Conservation (phyloP, 2,888 invertebrate species). For the Leucophenga montana region DNA sequence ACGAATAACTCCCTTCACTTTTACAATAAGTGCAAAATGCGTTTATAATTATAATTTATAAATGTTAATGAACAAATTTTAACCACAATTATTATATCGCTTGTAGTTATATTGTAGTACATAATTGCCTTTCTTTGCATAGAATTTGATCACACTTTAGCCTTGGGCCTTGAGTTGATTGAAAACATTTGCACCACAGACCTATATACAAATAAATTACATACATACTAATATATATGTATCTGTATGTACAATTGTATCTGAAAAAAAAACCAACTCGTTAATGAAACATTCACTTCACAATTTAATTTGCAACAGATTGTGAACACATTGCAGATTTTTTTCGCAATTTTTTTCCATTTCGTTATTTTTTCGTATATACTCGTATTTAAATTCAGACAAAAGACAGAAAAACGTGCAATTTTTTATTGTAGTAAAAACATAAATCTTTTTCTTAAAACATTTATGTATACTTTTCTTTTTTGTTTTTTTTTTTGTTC, state of each 20-base stretch:
- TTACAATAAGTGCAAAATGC: too few relatives aligned
- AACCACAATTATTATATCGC: too few relatives aligned
- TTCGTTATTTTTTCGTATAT: too few relatives aligned
- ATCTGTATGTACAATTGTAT: neutral
- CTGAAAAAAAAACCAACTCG: neutral
- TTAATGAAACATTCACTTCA: conserved; percentile 2
- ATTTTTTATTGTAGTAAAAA: neutral
- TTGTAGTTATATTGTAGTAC: too few relatives aligned
- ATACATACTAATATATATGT: neutral
- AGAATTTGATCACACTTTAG: neutral
- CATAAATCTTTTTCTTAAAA: neutral
- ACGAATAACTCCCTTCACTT: too few relatives aligned
- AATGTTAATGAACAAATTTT: too few relatives aligned
- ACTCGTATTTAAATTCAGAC: too few relatives aligned
- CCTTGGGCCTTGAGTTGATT: neutral
- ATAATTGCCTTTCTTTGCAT: neutral
- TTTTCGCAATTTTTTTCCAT: too few relatives aligned
- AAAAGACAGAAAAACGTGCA: too few relatives aligned
- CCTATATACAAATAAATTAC: neutral
- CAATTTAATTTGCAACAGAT: conserved; percentile 52
- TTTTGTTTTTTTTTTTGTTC: neutral
- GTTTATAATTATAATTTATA: too few relatives aligned
- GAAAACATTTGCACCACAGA: neutral
- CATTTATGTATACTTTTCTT: neutral
- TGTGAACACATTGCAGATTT: conserved; percentile 56